Conservation (phyloP, 2,797 vertebrate genomes). For the Coregonus sp. region DNA sequence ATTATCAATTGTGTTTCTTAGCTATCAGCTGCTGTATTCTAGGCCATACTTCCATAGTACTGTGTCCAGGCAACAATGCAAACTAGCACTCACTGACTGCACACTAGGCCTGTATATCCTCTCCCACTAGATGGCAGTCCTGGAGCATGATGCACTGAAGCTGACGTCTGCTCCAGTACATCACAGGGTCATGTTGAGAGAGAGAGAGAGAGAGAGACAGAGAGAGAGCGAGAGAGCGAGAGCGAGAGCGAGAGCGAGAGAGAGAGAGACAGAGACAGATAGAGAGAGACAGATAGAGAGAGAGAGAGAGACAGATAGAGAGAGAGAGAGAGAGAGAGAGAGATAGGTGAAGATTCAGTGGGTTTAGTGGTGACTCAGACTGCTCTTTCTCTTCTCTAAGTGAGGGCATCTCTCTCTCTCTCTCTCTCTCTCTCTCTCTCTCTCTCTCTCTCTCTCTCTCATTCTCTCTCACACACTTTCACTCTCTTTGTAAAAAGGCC, state of each 20-base stretch:
- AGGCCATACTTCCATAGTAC: not conserved
- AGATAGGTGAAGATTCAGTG: conserved; percentile 35
- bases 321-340: not conserved
- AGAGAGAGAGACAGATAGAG: not conserved
- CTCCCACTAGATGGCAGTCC: conserved; percentile 63
- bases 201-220: not conserved
- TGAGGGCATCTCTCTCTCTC: conserved; percentile 27
- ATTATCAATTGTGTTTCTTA: not conserved
- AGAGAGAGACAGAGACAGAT: not conserved
- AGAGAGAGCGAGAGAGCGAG: too few relatives aligned
- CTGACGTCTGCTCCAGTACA: not conserved
- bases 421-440: not conserved
- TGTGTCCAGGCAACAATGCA: not conserved
- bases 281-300: conserved; percentile 5
- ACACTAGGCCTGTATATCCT: conserved; percentile 18
- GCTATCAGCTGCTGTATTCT: not conserved
- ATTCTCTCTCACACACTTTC: not conserved
- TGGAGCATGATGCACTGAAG: conserved; percentile 39
- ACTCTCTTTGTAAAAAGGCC: not conserved
- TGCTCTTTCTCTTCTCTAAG: conserved; percentile 31
- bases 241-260: not conserved
- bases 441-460: not conserved
- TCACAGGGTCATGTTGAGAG: not conserved
- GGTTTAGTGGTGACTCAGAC: conserved; percentile 62
- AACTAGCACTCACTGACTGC: not conserved